Base-by-base conservation (phyloP, 2,797 vertebrate species). In the Todus mexicanus region DNA sequence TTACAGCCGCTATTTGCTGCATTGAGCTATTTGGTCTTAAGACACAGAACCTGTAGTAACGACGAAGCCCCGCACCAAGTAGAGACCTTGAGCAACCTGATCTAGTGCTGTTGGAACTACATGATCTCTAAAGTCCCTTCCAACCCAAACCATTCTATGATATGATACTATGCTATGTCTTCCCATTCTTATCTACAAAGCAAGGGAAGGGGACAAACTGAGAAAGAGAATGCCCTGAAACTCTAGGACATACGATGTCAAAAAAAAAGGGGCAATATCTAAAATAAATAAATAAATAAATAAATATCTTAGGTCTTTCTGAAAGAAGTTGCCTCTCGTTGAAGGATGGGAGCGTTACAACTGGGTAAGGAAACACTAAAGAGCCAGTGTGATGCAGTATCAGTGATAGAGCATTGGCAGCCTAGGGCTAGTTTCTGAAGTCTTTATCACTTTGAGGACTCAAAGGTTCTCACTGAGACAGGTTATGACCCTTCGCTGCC, bases 201-300 rank as follows among this genome's bases (percentile, higher is more conserved):
- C 40, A 10, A 42, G 40, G 50, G 10, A 81, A n/a, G 9, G 20
- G 26, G 11, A 16, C 4, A 71, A 37, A 43, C 1, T 1, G 18
- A 64, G 26, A 15, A 27, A 31, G 5, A 50, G 5, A 4, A 11
- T 2, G 2, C n/a, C 16, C 79, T 40, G 27, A 75, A 70, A 48
- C 15, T 21, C 31, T 12, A 63, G 19, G 20, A 33, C 5, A 6
- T 0, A 0, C 0, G 1, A 23, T 15, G 5, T 6, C 29, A 53
- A 70, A 59, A 19, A n/a, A 72, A 29, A 12, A 11, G 1, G 11
- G 20, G 33, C 7, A 4, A 6, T 7, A 64, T 4, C 31, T 2
- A 15, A 42, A 4, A 26, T 47, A 47, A 31, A 18, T n/a, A n/a
- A n/a, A n/a, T n/a, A n/a, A n/a, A n/a, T n/a, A n/a, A n/a, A n/a